phyloP scores from a whole-genome alignment of 2,797 vertebrate species.

The Centroberyx gerrardi region DNA sequence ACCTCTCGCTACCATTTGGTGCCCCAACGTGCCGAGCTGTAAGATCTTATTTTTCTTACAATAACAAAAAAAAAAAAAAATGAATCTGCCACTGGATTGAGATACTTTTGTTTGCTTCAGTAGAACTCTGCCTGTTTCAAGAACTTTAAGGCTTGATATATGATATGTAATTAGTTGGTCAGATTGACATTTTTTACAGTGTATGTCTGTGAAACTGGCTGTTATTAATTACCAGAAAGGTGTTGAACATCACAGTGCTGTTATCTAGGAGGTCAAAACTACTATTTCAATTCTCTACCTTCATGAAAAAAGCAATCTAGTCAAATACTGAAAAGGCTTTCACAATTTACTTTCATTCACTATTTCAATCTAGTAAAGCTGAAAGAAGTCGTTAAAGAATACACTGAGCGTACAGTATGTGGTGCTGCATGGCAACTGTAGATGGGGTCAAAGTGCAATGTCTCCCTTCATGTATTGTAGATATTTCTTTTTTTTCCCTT shows the following conservation, averaged over 20 bases:
- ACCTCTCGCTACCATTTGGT: too few species aligned
- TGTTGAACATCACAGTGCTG: slow-evolving; percentile 57
- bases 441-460: neutral
- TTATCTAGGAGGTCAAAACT: slow-evolving; percentile 61
- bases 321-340: slow-evolving; percentile 25
- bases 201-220: slow-evolving; percentile 36
- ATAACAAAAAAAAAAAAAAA: too few species aligned
- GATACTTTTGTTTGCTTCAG: too few species aligned
- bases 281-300: slow-evolving; percentile 55
- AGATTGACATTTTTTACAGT: slow-evolving; percentile 31
- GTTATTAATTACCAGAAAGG: slow-evolving; percentile 64
- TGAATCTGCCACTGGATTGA: too few species aligned
- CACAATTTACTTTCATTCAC: slow-evolving; percentile 23
- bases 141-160: too few species aligned
- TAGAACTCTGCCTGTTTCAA: too few species aligned
- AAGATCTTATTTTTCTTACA: too few species aligned
- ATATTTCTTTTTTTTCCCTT: neutral
- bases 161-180: neutral
- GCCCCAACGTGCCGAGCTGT: too few species aligned
- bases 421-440: too few species aligned
- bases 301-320: slow-evolving; percentile 43
- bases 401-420: neutral
- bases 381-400: slow-evolving; percentile 13
- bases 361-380: slow-evolving; percentile 15
- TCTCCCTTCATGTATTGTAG: slow-evolving; percentile 3